Evolutionary conservation across 1,140 invertebrate species (phyloP), one percentile per base, ranked within the genome.

Genomic region (Micrasema longulum): DNA sequence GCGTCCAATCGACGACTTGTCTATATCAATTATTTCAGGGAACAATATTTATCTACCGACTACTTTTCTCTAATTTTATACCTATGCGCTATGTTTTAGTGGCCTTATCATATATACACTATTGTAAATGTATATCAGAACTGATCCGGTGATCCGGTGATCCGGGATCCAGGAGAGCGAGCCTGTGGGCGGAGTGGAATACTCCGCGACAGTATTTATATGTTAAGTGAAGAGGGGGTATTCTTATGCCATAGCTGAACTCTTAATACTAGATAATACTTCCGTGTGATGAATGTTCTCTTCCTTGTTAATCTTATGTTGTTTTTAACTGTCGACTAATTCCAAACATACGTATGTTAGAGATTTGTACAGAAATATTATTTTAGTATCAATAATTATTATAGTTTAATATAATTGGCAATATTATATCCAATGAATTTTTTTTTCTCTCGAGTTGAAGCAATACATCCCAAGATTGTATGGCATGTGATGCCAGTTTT

Each of bases 11-110:
- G 45, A 55, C 55, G 60, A 66, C 47, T 71, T 52, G 74, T 75
- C 70, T 72, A 76, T 76, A 76, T 76, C 74, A 76, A 76, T 76
- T 76, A 76, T 69, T 69, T 73, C 74, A 71, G 74, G 74, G 74
- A 76, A 72, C 74, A 76, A 76, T 76, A 76, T 76, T 63, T 69
- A 73, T 38, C 63, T 73, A 75, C 66, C 72, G 71, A 73, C 71
- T 75, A 75, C 66, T 75, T 76, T 73, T 71, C 68, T 73, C 74
- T 76, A 76, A 73, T 73, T 76, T 73, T 76, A 75, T 70, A 74
- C 68, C 71, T 76, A 76, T 73, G 71, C 73, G 69, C 69, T 75
- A 75, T 75, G 69, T 71, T 75, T 75, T 75, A 71, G 73, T 75
- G 74, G 74, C 74, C 74, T 76, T 76, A 76, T 75, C 70, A 75